A percentile compares a stretch with the other conserved stretches of the same genome.
Conservation (phyloP, 1,140 invertebrate species). For the Andricus grossulariae region DNA sequence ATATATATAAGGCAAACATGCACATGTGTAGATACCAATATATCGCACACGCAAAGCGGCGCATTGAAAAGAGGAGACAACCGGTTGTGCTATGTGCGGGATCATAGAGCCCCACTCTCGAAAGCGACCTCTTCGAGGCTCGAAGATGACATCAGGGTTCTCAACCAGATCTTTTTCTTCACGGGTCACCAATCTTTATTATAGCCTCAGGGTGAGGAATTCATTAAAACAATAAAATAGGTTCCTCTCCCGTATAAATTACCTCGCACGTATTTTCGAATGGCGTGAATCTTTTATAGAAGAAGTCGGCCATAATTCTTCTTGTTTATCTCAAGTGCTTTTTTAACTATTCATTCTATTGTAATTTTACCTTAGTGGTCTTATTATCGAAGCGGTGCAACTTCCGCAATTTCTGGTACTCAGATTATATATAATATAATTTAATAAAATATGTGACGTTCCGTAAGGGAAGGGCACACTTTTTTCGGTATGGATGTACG, state of each 20-base stretch:
- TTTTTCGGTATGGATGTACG: too few species aligned
- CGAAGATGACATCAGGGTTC: conserved; percentile 69
- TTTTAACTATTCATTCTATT: conserved; percentile 1
- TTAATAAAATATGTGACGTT: too few species aligned
- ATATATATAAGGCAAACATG: conserved; percentile 54
- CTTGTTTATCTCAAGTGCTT: conserved; percentile 2
- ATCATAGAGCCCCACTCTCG: conserved; percentile 69
- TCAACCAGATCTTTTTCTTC: conserved; percentile 57
- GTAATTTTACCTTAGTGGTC: background rate
- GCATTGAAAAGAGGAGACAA: conserved; percentile 70
- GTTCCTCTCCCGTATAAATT: conserved; percentile 5
- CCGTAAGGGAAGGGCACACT: too few species aligned
- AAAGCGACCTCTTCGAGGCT: conserved; percentile 68
- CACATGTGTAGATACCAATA: conserved; percentile 55
- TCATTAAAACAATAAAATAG: conserved; percentile 30
- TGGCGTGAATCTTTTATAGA: background rate
- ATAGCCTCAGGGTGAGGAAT: conserved; percentile 13
- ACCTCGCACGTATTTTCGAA: background rate
- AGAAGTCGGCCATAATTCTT: background rate
- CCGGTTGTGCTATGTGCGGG: conserved; percentile 71
- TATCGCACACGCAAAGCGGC: conserved; percentile 59
- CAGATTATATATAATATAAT: too few species aligned
- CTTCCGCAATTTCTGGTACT: conserved; percentile 7
- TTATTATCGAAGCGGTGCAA: background rate
- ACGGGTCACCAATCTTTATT: conserved; percentile 29